A percentile compares a stretch with the other conserved stretches of the same genome.
These are phyloP conservation scores for Progne subis DNA, from an alignment of 2,113 vertebrate genomes.

Conservation along the genomic window DNA sequence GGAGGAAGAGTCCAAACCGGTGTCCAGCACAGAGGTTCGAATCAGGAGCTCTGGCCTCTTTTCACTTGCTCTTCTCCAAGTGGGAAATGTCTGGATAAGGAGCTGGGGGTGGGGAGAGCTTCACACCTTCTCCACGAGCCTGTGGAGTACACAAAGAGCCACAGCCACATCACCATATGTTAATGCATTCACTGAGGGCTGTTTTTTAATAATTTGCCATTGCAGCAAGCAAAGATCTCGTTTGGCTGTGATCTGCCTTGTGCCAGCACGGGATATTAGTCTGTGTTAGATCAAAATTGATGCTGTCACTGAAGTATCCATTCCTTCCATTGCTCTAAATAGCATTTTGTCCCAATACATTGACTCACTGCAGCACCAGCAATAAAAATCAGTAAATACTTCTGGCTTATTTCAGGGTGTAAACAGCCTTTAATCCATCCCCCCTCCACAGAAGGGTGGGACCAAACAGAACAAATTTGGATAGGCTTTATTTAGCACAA, in stretches of 20 bases:
- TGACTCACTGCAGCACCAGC: constrained; percentile 37
- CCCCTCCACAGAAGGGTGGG: neutral
- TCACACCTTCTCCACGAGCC: neutral
- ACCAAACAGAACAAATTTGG: constrained; percentile 20
- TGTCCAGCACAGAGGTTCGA: neutral
- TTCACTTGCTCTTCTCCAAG: neutral
- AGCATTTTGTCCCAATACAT: constrained; percentile 49
- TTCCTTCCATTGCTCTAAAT: constrained; percentile 52
- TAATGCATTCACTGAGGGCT: neutral
- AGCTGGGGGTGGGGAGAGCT: neutral
- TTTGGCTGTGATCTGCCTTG: constrained; percentile 19
- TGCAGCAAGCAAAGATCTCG: constrained; percentile 1
- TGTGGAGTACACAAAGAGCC: neutral
- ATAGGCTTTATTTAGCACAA: constrained; percentile 20
- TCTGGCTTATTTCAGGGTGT: constrained; percentile 28
- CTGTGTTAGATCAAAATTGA: constrained; percentile 44
- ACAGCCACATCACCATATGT: neutral
- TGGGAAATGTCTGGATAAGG: neutral
- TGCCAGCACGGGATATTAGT: constrained; percentile 1
- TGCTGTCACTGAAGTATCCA: constrained; percentile 34
- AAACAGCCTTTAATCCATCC: constrained; percentile 28
- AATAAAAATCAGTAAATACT: constrained; percentile 55
- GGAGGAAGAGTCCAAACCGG: neutral
- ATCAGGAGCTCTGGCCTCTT: neutral
- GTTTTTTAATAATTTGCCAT: constrained; percentile 13